Evolutionary conservation across 1,140 invertebrate genomes (phyloP).

Genomic region (Luehdorfia chinensis): DNA sequence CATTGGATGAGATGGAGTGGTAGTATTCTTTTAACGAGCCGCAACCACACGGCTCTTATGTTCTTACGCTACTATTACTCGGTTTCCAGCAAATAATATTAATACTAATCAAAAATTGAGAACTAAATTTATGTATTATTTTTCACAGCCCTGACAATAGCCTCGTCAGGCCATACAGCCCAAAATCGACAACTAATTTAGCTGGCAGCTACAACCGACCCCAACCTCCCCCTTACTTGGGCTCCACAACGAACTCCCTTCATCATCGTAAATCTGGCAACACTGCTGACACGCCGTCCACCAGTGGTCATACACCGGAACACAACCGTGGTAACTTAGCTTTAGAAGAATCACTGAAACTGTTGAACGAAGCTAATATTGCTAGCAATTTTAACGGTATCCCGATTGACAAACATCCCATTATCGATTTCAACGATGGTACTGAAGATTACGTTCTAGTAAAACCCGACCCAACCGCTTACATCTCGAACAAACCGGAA

Average conservation of each 20-base stretch:
- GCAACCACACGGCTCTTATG: too few relatives aligned
- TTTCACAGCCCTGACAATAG: constrained; percentile 69
- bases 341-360: constrained; percentile 67
- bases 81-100: too few relatives aligned
- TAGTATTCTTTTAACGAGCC: too few relatives aligned
- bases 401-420: constrained; percentile 49
- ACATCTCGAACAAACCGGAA: constrained; percentile 35
- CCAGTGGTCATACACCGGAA: constrained; percentile 48
- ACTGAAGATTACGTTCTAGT: constrained; percentile 58
- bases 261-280: constrained; percentile 53
- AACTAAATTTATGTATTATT: neutral
- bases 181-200: constrained; percentile 61
- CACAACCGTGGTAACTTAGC: constrained; percentile 44
- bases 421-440: constrained; percentile 53
- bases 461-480: constrained; percentile 45
- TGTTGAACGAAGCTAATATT: constrained; percentile 72
- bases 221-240: constrained; percentile 69
- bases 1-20: too few relatives aligned
- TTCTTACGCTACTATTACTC: too few relatives aligned
- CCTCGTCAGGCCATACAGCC: constrained; percentile 59
- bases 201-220: constrained; percentile 68
- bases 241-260: constrained; percentile 52
- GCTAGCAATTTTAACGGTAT: constrained; percentile 36
- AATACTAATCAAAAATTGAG: too few relatives aligned
- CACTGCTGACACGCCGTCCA: constrained; percentile 31